Evolutionary conservation across 1,140 invertebrate species (phyloP).

Genomic region (Pseudoatta argentina): DNA sequence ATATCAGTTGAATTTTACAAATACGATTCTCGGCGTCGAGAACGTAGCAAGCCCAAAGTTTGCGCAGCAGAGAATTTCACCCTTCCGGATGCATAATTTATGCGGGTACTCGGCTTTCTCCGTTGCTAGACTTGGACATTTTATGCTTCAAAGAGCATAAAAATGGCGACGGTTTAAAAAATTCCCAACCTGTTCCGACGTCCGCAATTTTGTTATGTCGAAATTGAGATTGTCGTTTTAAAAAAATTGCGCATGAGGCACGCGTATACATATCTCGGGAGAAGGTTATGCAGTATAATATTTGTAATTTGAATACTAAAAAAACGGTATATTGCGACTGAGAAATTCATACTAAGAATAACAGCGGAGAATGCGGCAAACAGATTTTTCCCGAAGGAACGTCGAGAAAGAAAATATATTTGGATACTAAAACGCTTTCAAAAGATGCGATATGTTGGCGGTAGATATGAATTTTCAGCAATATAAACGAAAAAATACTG

Average conservation of each 20-base stretch:
- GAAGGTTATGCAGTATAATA: neutral
- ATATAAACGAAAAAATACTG: neutral
- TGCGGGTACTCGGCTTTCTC: conserved; percentile 61
- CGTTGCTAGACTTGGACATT: conserved; percentile 61
- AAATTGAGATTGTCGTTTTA: conserved; percentile 58
- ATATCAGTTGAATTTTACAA: conserved; percentile 61
- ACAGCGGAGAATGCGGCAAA: conserved; percentile 14
- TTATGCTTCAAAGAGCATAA: conserved; percentile 67
- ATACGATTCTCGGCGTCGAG: conserved; percentile 37
- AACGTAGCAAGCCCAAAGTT: conserved; percentile 47
- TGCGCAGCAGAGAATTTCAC: conserved; percentile 51
- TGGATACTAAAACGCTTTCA: conserved; percentile 9
- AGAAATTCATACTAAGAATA: conserved; percentile 28
- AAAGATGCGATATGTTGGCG: conserved; percentile 1
- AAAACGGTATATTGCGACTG: conserved; percentile 35
- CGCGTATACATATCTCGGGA: neutral
- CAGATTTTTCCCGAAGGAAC: conserved; percentile 23
- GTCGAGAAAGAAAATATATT: conserved; percentile 5
- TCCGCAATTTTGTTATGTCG: conserved; percentile 39
- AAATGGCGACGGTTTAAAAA: conserved; percentile 60
- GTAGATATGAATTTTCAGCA: conserved; percentile 7
- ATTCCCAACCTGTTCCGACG: conserved; percentile 21
- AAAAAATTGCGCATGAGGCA: conserved; percentile 14
- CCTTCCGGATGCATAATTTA: conserved; percentile 63
- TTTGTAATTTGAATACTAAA: conserved; percentile 42